phyloP scores from a whole-genome alignment of 2,113 vertebrate species.

The Pica pica region DNA sequence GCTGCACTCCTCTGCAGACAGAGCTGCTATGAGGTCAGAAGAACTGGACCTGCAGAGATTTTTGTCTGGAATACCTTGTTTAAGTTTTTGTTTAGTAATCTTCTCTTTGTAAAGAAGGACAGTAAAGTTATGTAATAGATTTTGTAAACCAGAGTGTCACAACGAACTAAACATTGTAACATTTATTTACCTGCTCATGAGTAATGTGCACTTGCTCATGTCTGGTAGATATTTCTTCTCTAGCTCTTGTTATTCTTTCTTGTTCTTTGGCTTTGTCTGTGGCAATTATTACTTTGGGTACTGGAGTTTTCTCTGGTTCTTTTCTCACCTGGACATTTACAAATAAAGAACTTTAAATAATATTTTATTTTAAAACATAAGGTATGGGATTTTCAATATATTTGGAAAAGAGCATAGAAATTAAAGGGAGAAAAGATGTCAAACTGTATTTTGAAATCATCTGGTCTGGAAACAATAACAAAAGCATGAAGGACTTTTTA shows the following conservation, averaged over 20 bases:
- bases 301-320: constrained; percentile 69
- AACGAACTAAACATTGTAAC: not conserved
- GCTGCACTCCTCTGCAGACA: not conserved
- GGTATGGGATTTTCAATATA: not conserved
- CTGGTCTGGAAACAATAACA: not conserved
- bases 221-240: constrained; percentile 67
- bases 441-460: not conserved
- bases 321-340: constrained; percentile 70
- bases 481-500: not conserved
- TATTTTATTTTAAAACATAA: not conserved
- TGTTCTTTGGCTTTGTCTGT: constrained; percentile 72
- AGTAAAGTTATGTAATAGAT: not conserved
- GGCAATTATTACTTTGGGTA: constrained; percentile 66
- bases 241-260: constrained; percentile 70
- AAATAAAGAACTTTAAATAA: not conserved
- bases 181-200: constrained; percentile 69
- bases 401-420: not conserved
- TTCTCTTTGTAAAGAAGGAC: not conserved
- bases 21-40: not conserved
- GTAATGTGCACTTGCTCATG: constrained; percentile 68
- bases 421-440: not conserved
- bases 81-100: not conserved
- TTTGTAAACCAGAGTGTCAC: not conserved
- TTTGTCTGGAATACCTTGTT: not conserved
- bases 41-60: not conserved